These are phyloP conservation scores for Sceloporus tristichus DNA, from an alignment of 2,113 vertebrate genomes.

Conservation along the genomic window DNA sequence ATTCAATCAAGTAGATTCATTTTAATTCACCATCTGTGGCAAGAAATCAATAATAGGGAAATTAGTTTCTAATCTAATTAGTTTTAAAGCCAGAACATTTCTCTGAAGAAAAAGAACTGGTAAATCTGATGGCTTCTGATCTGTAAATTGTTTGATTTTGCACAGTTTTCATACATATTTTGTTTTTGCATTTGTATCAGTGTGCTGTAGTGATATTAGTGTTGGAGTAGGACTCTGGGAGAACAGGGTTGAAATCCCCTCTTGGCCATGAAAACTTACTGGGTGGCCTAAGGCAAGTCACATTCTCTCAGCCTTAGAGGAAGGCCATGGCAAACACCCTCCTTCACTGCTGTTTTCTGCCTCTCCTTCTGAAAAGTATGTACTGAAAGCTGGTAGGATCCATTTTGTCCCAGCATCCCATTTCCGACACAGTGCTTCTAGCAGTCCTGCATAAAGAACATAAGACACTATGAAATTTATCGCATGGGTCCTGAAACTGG, in stretches of 20 bases:
- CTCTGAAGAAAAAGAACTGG: rapidly evolving
- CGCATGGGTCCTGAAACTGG: too few species aligned
- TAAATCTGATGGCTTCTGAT: neutral
- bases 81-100: neutral
- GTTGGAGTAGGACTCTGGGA: too few species aligned
- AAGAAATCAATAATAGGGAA: constrained; percentile 39
- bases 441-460: neutral
- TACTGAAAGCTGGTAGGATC: neutral
- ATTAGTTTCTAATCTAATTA: constrained; percentile 49
- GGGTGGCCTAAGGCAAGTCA: too few species aligned
- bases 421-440: too few species aligned
- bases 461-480: neutral
- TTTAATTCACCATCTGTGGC: neutral
- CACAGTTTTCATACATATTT: neutral
- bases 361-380: neutral
- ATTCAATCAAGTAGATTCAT: constrained; percentile 46
- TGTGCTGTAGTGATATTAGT: too few species aligned
- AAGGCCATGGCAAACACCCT: too few species aligned
- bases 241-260: too few species aligned
- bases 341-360: neutral
- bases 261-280: too few species aligned
- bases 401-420: too few species aligned
- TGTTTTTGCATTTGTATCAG: too few species aligned
- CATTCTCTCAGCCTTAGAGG: too few species aligned
- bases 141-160: neutral